Percentiles rank a stretch among this genome's conserved stretches.
Evolutionary conservation across 2,113 vertebrate species (phyloP).

Genomic region (Miniopterus natalensis): DNA sequence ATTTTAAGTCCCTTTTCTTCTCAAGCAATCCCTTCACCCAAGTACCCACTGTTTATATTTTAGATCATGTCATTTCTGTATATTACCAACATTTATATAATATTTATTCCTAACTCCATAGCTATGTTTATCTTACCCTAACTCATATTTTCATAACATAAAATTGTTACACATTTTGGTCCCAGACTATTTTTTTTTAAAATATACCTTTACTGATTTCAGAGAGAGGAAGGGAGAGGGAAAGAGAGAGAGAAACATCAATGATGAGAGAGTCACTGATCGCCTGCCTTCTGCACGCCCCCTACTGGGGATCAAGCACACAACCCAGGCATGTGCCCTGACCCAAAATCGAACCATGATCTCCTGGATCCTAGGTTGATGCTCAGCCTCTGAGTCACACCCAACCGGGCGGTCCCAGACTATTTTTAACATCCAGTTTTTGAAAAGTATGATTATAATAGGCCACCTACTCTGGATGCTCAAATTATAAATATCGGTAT

Average conservation of each 20-base stretch:
- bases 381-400: too few species aligned
- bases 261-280: too few species aligned
- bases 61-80: background rate
- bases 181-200: background rate
- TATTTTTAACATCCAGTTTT: background rate
- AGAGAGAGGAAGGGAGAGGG: too few species aligned
- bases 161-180: conserved; percentile 3
- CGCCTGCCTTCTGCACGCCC: too few species aligned
- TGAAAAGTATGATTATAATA: background rate
- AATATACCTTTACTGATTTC: too few species aligned
- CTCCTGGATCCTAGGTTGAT: too few species aligned
- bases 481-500: background rate
- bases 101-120: background rate
- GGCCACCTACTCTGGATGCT: background rate
- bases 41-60: background rate
- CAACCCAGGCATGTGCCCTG: too few species aligned
- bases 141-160: background rate
- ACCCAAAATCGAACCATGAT: too few species aligned
- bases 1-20: background rate
- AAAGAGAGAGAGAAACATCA: too few species aligned
- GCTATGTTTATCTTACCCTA: conserved; percentile 6
- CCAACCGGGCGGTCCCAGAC: background rate
- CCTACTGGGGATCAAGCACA: too few species aligned
- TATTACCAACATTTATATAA: background rate
- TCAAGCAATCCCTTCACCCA: background rate